phyloP scores from a whole-genome alignment of 2,797 vertebrate species.

The Miichthys miiuy region DNA sequence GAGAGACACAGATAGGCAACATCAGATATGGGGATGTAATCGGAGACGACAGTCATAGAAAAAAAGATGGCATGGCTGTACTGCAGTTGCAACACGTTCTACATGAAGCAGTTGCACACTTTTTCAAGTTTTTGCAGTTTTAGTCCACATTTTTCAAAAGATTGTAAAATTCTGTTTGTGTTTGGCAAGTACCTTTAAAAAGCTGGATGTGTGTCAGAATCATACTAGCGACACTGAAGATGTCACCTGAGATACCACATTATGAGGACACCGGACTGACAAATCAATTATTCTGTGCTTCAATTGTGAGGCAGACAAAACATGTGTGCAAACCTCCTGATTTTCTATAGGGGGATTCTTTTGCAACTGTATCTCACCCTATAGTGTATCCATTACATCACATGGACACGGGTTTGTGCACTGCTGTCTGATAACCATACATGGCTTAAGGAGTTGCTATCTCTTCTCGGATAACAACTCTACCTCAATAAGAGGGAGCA shows the following conservation, averaged over 20 bases:
- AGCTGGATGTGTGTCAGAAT: conserved; percentile 3
- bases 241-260: neutral
- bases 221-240: conserved; percentile 2
- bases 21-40: conserved; percentile 46
- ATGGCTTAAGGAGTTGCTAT: conserved; percentile 22
- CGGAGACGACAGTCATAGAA: conserved; percentile 19
- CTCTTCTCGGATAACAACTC: conserved; percentile 29
- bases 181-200: conserved; percentile 11
- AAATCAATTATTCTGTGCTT: conserved; percentile 9
- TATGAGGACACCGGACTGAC: neutral
- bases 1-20: conserved; percentile 36
- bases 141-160: neutral
- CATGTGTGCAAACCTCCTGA: neutral
- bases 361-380: neutral
- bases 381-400: conserved; percentile 7
- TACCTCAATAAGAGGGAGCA: conserved; percentile 16
- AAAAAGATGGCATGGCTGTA: neutral
- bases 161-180: conserved; percentile 1
- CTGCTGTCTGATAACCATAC: conserved; percentile 39
- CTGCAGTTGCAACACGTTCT: neutral
- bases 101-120: neutral
- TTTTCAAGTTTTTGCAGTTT: neutral
- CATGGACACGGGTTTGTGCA: neutral
- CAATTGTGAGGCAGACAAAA: neutral
- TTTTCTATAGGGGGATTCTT: conserved; percentile 14